Evolutionary conservation across 1,140 invertebrate genomes (phyloP).

Genomic region (Batillaria attramentaria): DNA sequence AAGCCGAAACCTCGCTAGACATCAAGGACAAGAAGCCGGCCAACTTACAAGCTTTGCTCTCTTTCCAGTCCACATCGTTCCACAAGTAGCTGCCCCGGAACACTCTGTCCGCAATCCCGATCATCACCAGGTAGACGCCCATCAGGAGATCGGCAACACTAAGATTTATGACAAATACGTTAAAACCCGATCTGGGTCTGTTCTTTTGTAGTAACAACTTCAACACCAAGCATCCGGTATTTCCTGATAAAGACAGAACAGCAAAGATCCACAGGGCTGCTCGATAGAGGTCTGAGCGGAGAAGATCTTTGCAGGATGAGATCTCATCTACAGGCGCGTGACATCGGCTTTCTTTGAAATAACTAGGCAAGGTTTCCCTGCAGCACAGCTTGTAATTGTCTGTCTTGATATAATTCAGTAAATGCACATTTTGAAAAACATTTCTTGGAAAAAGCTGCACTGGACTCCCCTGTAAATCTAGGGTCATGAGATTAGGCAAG

Average conservation of each 20-base stretch:
- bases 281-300: conserved; percentile 31
- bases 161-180: conserved; percentile 48
- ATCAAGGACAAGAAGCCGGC: conserved; percentile 29
- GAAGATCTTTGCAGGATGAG: conserved; percentile 49
- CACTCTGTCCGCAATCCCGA: conserved; percentile 24
- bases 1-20: conserved; percentile 30
- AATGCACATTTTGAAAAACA: background rate
- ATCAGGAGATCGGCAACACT: conserved; percentile 34
- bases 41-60: background rate
- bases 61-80: no score
- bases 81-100: conserved; percentile 53
- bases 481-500: background rate
- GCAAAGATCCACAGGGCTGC: conserved; percentile 45
- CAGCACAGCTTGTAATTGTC: conserved; percentile 48
- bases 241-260: conserved; percentile 43
- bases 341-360: background rate
- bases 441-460: conserved; percentile 29
- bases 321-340: conserved; percentile 33
- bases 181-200: conserved; percentile 29
- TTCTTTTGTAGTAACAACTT: background rate
- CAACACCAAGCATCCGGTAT: conserved; percentile 31
- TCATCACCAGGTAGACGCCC: conserved; percentile 31
- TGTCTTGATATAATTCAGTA: conserved; percentile 24
- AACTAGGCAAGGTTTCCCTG: conserved; percentile 17
- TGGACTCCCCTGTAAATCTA: conserved; percentile 26